Base-by-base conservation (phyloP, 2,888 invertebrate genomes). In the Drosophila pseudotakahashii region DNA sequence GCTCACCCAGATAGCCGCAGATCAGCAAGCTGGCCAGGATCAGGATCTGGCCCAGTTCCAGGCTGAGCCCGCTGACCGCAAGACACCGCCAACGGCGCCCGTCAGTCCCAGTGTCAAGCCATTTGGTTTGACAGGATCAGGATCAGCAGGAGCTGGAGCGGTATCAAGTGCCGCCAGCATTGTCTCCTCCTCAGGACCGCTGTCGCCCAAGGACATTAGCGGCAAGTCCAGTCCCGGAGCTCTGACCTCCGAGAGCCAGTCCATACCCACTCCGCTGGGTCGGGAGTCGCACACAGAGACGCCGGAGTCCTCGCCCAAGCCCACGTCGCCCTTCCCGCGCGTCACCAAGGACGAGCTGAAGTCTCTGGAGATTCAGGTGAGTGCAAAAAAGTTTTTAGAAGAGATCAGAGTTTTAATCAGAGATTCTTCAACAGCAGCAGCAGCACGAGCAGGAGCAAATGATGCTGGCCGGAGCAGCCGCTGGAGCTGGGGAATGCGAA, bases 71-170 rank as follows among this genome's bases (percentile, higher is more conserved):
- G 63, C 79, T 10, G 91, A 91, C 55, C 89, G 90, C 19, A 92
- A 94, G 66, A 95, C 95, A 32, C 95, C 95, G 67, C 95, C 95
- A 42, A 95, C 95, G 26, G 95, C 94, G 9, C 95, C 95, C 26
- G 95, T 95, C 0, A 95, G 95, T 90, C 95, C 95, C 39, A 90
- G 75, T 92, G 78, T 94, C 90, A 75, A 93, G 92, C 86, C 93
- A 92, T 79, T 92, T 86, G 92, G 67, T 91, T n/a, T 92, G 92
- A 83, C 93, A 2, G 55, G 59, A 36, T 72, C 64, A 89, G 55
- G 59, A 36, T 72, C 64, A 89, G 66, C 75, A 6, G 52, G 54
- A n/a, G 41, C 55, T 30, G 58, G 58, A 30, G 57, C n/a, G 63
- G 83, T 84, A 30, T 83, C 83, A n/a, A 77, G 87, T 42, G 87